These are phyloP conservation scores for Zonitis immaculata DNA, from an alignment of 2,888 invertebrate genomes.

Conservation along the genomic window DNA sequence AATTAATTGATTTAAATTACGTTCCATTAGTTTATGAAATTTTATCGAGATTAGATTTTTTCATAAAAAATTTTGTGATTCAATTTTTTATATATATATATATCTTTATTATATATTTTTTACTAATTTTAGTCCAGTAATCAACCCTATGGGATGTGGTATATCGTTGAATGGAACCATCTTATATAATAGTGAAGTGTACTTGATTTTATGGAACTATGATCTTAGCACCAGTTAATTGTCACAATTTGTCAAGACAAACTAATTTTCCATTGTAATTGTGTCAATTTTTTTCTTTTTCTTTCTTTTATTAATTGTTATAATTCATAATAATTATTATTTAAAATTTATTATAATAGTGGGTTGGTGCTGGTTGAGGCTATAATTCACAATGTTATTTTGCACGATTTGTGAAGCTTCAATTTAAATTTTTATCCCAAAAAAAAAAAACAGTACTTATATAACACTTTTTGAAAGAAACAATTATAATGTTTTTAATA, in stretches of 20 bases:
- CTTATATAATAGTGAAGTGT: background rate
- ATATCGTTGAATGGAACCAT: background rate
- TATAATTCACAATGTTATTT: slow-evolving; percentile 14
- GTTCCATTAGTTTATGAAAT: background rate
- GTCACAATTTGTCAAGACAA: background rate
- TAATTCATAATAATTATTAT: background rate
- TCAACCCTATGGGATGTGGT: background rate
- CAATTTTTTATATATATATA: background rate
- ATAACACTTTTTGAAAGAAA: background rate
- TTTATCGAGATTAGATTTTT: background rate
- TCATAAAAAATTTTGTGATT: background rate
- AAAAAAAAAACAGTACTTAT: background rate
- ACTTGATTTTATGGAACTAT: background rate
- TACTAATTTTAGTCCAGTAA: background rate
- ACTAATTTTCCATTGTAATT: background rate
- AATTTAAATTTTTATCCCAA: background rate
- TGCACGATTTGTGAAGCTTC: slow-evolving; percentile 15
- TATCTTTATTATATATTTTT: background rate
- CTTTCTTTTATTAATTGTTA: background rate
- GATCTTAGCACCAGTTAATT: background rate
- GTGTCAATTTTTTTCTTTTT: no score
- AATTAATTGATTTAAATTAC: background rate
- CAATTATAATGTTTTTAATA: background rate
- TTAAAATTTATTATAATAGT: background rate
- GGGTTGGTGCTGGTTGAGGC: slow-evolving; percentile 2